Percentiles rank a stretch among this genome's conserved stretches.
Conservation (phyloP, 2,113 vertebrate species). For the Callaeas wilsoni region DNA sequence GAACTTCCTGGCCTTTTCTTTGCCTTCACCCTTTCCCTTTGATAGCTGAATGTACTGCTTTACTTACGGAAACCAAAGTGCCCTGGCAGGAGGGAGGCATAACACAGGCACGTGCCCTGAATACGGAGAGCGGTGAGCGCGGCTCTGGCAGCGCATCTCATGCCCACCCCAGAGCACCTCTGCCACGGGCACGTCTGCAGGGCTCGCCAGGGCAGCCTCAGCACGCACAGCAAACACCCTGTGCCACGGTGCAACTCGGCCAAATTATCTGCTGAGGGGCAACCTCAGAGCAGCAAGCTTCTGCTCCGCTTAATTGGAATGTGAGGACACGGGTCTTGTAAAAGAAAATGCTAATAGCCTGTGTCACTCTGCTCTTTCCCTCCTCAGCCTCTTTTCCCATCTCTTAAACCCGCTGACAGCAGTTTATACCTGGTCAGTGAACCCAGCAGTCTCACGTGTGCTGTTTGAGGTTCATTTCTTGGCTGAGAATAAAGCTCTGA, state of each 20-base stretch:
- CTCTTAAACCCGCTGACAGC: not conserved
- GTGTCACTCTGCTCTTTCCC: not conserved
- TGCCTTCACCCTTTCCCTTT: conserved; percentile 19
- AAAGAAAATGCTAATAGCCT: not conserved
- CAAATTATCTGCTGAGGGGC: not conserved
- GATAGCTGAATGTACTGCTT: conserved; percentile 29
- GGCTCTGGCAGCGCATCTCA: not conserved
- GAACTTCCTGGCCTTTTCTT: conserved; percentile 45
- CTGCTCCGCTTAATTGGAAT: not conserved
- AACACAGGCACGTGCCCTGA: not conserved
- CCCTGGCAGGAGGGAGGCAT: conserved; percentile 15
- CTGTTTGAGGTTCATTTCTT: not conserved
- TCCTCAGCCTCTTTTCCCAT: not conserved
- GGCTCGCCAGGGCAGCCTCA: not conserved
- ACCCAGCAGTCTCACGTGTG: not conserved
- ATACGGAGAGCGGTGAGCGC: not conserved
- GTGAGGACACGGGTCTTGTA: not conserved
- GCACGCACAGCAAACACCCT: not conserved
- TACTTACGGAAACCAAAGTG: conserved; percentile 15
- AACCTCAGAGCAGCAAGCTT: not conserved
- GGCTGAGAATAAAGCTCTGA: not conserved
- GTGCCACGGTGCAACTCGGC: not conserved
- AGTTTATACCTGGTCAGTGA: not conserved
- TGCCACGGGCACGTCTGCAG: not conserved
- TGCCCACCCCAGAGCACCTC: not conserved